These are phyloP conservation scores for Uria aalge DNA, from an alignment of 2,113 vertebrate species.

Conservation along the genomic window DNA sequence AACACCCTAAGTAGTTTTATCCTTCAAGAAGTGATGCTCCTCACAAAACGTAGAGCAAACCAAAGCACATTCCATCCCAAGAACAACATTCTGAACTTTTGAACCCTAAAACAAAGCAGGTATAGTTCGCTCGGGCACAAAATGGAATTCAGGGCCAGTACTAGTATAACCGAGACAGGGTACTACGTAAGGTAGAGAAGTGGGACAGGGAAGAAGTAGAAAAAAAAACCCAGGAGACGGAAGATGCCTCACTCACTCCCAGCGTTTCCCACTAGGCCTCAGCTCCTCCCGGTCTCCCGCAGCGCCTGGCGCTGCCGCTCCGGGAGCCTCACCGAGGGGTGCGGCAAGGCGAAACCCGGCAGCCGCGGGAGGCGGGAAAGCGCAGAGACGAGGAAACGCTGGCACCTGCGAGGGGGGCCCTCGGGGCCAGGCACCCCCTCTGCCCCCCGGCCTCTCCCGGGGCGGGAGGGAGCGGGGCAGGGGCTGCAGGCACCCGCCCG, in stretches of 20 bases:
- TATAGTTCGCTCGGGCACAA: rapidly evolving
- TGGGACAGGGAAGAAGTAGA: rapidly evolving
- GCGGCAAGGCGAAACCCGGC: not conserved
- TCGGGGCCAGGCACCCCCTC: rapidly evolving
- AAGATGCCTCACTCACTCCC: not conserved
- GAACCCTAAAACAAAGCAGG: not conserved
- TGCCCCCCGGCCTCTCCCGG: rapidly evolving
- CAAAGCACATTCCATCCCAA: not conserved
- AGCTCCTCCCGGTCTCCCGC: not conserved
- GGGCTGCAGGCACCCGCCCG: too few relatives aligned
- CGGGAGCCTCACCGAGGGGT: rapidly evolving
- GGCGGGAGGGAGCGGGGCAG: not conserved
- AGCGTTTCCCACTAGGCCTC: not conserved
- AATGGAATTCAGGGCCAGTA: rapidly evolving
- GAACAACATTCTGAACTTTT: not conserved
- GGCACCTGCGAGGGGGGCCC: too few relatives aligned
- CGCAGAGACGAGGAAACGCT: not conserved
- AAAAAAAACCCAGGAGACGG: rapidly evolving
- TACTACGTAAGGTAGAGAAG: rapidly evolving
- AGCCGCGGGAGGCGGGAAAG: not conserved
- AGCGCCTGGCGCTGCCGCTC: not conserved
- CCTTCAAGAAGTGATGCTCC: not conserved
- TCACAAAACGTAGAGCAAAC: rapidly evolving
- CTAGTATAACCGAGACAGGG: rapidly evolving
- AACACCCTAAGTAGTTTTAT: not conserved